Base-by-base conservation (phyloP, 2,113 vertebrate genomes). In the Prionailurus bengalensis region DNA sequence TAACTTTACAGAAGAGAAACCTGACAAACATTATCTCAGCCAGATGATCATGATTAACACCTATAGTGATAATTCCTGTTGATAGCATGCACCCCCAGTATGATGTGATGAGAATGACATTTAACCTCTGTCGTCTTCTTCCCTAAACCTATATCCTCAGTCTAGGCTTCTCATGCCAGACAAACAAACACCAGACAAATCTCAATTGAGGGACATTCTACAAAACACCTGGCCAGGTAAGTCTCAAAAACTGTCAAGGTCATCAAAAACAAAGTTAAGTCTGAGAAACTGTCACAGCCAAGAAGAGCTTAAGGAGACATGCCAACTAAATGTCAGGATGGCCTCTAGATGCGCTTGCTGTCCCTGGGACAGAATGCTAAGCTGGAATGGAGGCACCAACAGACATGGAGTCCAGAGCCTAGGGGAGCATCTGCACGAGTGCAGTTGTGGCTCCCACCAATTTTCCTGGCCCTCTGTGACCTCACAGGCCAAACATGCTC, bases 121-220 rank as follows among this genome's bases (percentile, higher is more conserved):
- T 79, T 73, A 91, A 88, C 39, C 63, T 79, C 39, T 27, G 21
- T 66, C 15, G 42, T 83, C 82, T 45, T 79, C 76, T n/a, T 91
- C n/a, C 15, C 27, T 27, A 33, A 94, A 89, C 27, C 58, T 42
- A 81, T 25, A 39, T 31, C 16, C 36, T 16, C 27, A 53, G 15
- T 81, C 55, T 92, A 80, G 91, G 76, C 45, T 45, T 45, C 45
- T 45, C 23, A 70, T 25, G 27, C 45, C 45, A 1, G 45, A 45
- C 45, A 97, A 71, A 76, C 92, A 94, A 95, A 66, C 74, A 65
- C 76, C 39, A 94, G 79, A 53, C n/a, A 86, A 68, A 89, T 65
- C 70, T 66, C 70, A 73, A 6, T 12, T 55, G 48, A 94, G 66
- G 61, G 51, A 25, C 79, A 86, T 70, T 74, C 66, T 78, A 76